phyloP scores from a whole-genome alignment of 1,140 invertebrate species.

The Bombus pascuorum region DNA sequence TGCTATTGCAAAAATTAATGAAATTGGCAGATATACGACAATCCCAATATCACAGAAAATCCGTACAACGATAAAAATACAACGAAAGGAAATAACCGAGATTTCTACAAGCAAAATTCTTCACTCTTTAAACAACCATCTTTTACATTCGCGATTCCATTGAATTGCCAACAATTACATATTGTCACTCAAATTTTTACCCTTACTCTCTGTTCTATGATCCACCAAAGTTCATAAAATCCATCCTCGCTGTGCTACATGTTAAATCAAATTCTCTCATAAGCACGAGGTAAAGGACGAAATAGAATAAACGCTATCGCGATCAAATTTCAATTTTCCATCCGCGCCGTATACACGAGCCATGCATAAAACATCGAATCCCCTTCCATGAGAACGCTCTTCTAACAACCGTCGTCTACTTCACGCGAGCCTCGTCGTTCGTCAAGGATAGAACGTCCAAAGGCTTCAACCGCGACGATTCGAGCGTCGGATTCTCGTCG shows the following conservation, averaged over 20 bases:
- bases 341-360: background rate
- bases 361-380: conserved; percentile 11
- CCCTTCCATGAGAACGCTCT: background rate
- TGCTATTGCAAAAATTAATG: too few species aligned
- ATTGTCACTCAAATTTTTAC: too few species aligned
- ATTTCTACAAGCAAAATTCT: too few species aligned
- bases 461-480: background rate
- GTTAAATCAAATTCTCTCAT: background rate
- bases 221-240: background rate
- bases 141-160: too few species aligned
- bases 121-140: too few species aligned
- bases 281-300: background rate
- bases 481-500: background rate
- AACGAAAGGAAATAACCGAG: too few species aligned
- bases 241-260: background rate
- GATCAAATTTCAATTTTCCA: background rate
- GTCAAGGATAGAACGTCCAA: background rate
- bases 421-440: background rate
- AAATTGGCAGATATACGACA: background rate
- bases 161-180: too few species aligned
- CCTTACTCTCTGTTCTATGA: too few species aligned
- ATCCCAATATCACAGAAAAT: too few species aligned
- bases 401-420: background rate
- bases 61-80: too few species aligned
- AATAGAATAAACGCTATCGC: background rate